Base-by-base conservation (phyloP, 2,888 invertebrate species). In the Scaptomyza cyrtandrae region DNA sequence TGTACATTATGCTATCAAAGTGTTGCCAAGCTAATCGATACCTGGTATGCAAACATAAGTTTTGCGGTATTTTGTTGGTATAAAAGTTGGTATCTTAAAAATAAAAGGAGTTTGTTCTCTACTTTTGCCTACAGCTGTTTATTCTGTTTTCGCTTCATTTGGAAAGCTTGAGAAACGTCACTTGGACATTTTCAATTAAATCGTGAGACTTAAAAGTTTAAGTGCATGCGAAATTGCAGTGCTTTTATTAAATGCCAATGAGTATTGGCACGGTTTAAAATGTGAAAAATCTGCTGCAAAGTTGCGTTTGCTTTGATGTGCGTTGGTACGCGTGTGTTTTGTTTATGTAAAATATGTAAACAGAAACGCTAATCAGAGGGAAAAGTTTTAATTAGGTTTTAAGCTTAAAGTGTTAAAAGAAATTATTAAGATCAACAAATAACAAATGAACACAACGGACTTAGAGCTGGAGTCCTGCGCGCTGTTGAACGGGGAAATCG, bases 401-500 rank as follows among this genome's bases (percentile, higher is more conserved):
- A 56, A 58, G 67, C 39, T 16, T 10, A 57, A 60, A 58, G 53
- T 65, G 65, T 14, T 43, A 31, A 49, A 35, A 41, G 44, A 44
- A 62, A 61, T 57, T 62, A 61, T 59, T 41, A 24, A 35, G 54
- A 33, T 45, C 27, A 64, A 43, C 19, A 63, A 45, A 49, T 65
- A 72, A 50, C 85, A 74, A 79, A 78, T 75, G 79, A 79, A 62
- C 66, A 73, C 75, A 71, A 57, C 63, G 33, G 73, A 75, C 43
- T 44, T 78, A 59, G 71, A 75, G 41, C 33, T 76, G 62, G 89
- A 89, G 74, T 77, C 88, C 27, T 82, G 86, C 71, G 82, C 90
- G 71, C 80, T 90, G 58, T 73, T 90, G 58, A 69, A 80, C 73
- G 83, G 79, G 67, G 80, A 78, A 57, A 64, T 78, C 41, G 80